Conservation (phyloP, 2,888 invertebrate genomes). For the Mythimna loreyi region DNA sequence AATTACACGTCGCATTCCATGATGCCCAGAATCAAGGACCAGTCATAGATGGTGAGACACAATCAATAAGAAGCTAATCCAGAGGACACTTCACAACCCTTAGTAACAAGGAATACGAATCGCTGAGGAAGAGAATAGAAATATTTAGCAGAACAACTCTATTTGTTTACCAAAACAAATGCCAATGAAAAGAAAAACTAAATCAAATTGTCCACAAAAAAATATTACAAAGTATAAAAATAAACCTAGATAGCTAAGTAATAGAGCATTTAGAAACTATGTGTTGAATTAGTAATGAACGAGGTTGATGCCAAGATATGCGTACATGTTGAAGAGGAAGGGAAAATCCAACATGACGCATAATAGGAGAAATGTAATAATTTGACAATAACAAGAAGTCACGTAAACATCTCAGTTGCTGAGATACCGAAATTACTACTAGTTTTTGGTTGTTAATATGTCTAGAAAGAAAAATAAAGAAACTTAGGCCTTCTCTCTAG, state of each 20-base stretch:
- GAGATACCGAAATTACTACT: neutral
- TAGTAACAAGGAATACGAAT: too few species aligned
- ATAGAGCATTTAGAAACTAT: constrained; percentile 25
- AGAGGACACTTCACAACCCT: too few species aligned
- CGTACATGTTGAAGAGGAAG: neutral
- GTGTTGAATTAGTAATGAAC: constrained; percentile 47
- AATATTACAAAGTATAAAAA: too few species aligned
- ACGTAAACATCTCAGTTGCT: neutral
- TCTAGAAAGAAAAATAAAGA: too few species aligned
- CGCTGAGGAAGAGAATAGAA: too few species aligned
- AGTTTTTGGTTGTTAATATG: neutral
- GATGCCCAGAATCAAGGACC: too few species aligned
- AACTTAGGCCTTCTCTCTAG: too few species aligned
- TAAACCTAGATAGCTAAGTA: neutral
- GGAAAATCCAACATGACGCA: constrained; percentile 19
- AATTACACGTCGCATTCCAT: too few species aligned
- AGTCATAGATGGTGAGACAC: too few species aligned
- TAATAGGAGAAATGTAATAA: constrained; percentile 4
- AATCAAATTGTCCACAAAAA: constrained; percentile 13
- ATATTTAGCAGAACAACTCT: neutral
- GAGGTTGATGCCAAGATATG: constrained; percentile 43
- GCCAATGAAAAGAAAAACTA: constrained; percentile 6
- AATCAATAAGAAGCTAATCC: too few species aligned
- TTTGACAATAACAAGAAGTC: neutral
- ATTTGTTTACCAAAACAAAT: neutral